Percentiles rank a stretch among this genome's conserved stretches.
phyloP scores from a whole-genome alignment of 2,797 vertebrate species.

The Malacoraja senta region DNA sequence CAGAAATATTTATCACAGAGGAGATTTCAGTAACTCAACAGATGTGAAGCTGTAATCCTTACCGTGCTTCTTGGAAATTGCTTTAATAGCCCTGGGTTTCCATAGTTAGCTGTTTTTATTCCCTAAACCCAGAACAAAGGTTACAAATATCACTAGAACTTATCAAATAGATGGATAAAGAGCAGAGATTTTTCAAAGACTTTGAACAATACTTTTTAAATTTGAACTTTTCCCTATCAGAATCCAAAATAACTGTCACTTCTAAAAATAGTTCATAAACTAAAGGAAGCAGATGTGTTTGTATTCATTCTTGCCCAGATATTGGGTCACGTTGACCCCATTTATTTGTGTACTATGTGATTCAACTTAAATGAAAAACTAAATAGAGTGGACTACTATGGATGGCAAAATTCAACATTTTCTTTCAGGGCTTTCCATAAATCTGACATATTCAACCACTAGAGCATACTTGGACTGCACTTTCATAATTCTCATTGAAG shows the following conservation, averaged over 20 bases:
- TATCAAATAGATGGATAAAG: not conserved
- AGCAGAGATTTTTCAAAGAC: not conserved
- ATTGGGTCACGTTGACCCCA: no score
- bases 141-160: not conserved
- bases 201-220: constrained; percentile 1
- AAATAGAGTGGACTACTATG: no score
- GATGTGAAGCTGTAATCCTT: constrained; percentile 16
- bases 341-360: no score
- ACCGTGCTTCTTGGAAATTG: not conserved
- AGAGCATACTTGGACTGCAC: no score
- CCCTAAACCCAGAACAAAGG: not conserved
- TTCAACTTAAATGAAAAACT: no score
- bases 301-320: no score
- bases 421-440: no score
- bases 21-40: constrained; percentile 25
- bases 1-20: constrained; percentile 8
- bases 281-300: no score
- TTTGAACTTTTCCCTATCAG: not conserved
- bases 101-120: not conserved
- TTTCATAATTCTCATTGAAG: no score
- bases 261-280: not conserved
- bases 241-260: not conserved
- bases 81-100: not conserved
- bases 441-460: no score
- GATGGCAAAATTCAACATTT: no score